Evolutionary conservation across 1,140 invertebrate species (phyloP).

Genomic region (Saccostrea cuccullata): DNA sequence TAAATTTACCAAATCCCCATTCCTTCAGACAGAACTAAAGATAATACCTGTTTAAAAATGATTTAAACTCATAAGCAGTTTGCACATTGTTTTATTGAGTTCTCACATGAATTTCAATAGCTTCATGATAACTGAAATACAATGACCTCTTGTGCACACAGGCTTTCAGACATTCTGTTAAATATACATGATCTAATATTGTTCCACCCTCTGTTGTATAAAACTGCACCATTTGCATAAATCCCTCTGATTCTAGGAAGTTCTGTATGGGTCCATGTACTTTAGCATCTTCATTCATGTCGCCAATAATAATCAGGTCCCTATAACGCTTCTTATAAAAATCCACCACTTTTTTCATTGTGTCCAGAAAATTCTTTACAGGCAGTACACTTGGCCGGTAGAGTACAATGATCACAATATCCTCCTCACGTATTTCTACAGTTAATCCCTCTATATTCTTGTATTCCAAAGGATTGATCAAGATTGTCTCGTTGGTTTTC

Average conservation of each 20-base stretch:
- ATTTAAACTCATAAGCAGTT: too few relatives aligned
- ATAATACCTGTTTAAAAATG: too few relatives aligned
- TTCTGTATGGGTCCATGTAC: not conserved
- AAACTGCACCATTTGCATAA: conserved; percentile 15
- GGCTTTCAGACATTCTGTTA: not conserved
- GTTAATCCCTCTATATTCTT: too few relatives aligned
- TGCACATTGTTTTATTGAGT: not conserved
- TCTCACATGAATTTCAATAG: conserved; percentile 20
- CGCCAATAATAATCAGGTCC: not conserved
- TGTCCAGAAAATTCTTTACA: conserved; percentile 1
- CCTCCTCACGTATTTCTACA: too few relatives aligned
- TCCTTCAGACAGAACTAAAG: too few relatives aligned
- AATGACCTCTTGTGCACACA: not conserved
- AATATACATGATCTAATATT: not conserved
- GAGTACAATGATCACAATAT: not conserved
- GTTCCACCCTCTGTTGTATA: conserved; percentile 37
- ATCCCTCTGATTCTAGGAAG: not conserved
- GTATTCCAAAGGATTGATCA: not conserved
- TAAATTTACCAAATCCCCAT: too few relatives aligned
- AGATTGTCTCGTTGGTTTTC: not conserved
- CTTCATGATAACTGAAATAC: not conserved
- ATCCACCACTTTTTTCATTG: conserved; percentile 5
- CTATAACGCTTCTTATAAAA: not conserved
- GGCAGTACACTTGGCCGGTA: not conserved
- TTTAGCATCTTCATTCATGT: conserved; percentile 32